Percentiles rank a stretch among this genome's conserved stretches.
Conservation (phyloP, 2,888 invertebrate species). For the Sepiola atlantica region DNA sequence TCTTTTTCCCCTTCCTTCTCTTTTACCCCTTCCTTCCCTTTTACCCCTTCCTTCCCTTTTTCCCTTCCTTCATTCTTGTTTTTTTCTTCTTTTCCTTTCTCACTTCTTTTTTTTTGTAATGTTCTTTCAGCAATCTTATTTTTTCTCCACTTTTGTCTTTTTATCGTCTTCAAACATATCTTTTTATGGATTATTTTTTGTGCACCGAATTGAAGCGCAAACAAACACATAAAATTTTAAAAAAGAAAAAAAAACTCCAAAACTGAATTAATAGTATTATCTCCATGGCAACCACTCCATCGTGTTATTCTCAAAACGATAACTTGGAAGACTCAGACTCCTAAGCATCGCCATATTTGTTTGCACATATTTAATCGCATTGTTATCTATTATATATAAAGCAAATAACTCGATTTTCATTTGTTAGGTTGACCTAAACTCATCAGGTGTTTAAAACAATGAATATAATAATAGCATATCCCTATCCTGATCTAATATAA, state of each 20-base stretch:
- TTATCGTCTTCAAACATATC: not conserved
- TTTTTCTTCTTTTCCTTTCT: no score
- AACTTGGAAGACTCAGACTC: not conserved
- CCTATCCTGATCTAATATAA: no score
- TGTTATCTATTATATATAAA: not conserved
- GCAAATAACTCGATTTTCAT: no score
- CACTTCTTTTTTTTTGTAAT: not conserved
- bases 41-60: not conserved
- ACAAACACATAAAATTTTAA: not conserved
- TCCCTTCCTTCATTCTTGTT: not conserved
- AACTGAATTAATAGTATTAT: not conserved
- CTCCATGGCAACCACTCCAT: not conserved
- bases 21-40: not conserved
- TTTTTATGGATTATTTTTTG: not conserved
- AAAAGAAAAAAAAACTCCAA: not conserved
- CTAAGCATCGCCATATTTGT: not conserved
- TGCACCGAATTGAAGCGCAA: not conserved
- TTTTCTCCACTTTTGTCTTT: not conserved
- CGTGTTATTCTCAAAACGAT: not conserved
- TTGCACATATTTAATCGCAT: not conserved
- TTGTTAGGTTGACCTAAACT: no score
- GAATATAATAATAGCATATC: no score
- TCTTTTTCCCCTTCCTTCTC: not conserved
- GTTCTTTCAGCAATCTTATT: no score
- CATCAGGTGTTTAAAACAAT: no score